Base-by-base conservation (phyloP, 2,888 invertebrate genomes). In the Harpalus rufipes region DNA sequence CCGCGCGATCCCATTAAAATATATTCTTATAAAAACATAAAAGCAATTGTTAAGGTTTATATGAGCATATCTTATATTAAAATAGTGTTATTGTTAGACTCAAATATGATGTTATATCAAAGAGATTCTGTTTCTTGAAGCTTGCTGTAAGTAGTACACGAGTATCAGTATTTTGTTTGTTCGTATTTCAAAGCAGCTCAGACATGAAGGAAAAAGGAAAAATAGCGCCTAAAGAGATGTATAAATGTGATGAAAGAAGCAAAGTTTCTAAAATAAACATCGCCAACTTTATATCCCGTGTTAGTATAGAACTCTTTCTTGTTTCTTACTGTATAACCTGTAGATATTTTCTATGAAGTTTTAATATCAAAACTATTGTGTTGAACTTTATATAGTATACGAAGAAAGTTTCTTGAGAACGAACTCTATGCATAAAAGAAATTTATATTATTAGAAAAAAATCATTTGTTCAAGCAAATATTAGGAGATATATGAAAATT, bases 211-310 rank as follows among this genome's bases (percentile, higher is more conserved):
- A 14, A 58, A 80, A 80, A 80, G 61, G 61, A 61, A 80, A 80
- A 61, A 61, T 39, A 14, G n/a, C 63, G 61, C 18, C 25, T 80
- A 61, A 80, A 80, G 80, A 80, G 80, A 61, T 80, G 61, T 59
- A 80, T 59, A 61, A 80, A 80, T 39, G 39, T 80, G 61, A 80
- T 80, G 59, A 56, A 41, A 59, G 39, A 61, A 80, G 18, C 32
- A 61, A 61, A 80, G 39, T 80, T 80, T 80, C 41, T 78, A 21
- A 78, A 78, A 78, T 58, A 78, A 78, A 59, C 59, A 78, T 59
- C 25, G 39, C 18, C 32, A 78, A 78, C n/a, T 58, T 78, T 78
- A 78, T 78, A 56, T 78, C 56, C 58, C 32, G 59, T 59, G 61
- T 61, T 61, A 80, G 79, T 61, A 59, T 59, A 51, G 44, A 76